phyloP scores from a whole-genome alignment of 1,140 invertebrate genomes.

The Copidosoma floridanum region DNA sequence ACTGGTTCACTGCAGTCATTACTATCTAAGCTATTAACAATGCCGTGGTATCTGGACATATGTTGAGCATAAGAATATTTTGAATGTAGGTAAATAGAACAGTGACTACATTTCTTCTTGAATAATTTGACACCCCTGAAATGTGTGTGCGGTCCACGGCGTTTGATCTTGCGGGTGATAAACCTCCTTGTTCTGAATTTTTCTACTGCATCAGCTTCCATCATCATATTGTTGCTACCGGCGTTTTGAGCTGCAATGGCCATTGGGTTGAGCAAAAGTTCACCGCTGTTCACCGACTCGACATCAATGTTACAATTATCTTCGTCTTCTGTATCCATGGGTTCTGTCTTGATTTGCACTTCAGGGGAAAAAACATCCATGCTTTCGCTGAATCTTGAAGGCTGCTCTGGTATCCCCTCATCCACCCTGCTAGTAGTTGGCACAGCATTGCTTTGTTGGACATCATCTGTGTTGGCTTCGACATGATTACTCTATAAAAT shows the following conservation, averaged over 20 bases:
- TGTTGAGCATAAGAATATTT: slow-evolving; percentile 45
- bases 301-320: slow-evolving; percentile 37
- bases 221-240: slow-evolving; percentile 35
- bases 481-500: slow-evolving; percentile 5
- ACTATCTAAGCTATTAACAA: slow-evolving; percentile 11
- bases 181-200: slow-evolving; percentile 28
- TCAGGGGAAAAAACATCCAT: neutral
- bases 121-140: slow-evolving; percentile 42
- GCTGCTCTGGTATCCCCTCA: neutral
- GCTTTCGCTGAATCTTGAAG: neutral
- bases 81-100: slow-evolving; percentile 48
- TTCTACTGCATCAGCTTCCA: slow-evolving; percentile 50
- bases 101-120: slow-evolving; percentile 47
- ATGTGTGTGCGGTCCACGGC: slow-evolving; percentile 44
- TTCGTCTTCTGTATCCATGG: slow-evolving; percentile 35
- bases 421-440: neutral
- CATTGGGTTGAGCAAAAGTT: slow-evolving; percentile 45
- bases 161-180: slow-evolving; percentile 34
- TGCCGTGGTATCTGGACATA: slow-evolving; percentile 46
- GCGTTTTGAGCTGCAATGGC: slow-evolving; percentile 27
- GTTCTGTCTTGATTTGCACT: slow-evolving; percentile 35
- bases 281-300: slow-evolving; percentile 36
- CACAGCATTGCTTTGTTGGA: neutral
- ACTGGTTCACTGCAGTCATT: neutral
- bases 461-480: neutral